Evolutionary conservation across 2,797 vertebrate species (phyloP).

Genomic region (Myripristis jacobus): DNA sequence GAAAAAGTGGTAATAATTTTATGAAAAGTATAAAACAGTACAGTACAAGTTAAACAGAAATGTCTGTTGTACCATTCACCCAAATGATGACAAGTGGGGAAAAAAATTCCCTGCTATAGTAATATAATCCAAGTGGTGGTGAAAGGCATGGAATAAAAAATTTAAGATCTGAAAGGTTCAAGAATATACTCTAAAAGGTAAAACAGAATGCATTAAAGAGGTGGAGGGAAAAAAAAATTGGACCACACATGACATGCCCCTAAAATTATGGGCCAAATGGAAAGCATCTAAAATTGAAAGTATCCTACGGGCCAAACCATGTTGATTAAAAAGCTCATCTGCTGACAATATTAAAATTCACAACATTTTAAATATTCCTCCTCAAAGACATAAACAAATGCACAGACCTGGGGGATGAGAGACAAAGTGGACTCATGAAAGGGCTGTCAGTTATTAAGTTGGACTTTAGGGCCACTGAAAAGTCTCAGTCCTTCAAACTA

Average conservation of each 20-base stretch:
- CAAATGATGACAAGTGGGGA: background rate
- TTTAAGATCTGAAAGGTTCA: background rate
- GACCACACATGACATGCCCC: no score
- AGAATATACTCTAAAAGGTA: background rate
- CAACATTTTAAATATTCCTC: slow-evolving; percentile 15
- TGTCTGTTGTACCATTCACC: background rate
- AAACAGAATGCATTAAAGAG: background rate
- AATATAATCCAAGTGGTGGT: background rate
- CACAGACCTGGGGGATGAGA: slow-evolving; percentile 28
- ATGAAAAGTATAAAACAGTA: no score
- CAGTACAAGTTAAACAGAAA: background rate
- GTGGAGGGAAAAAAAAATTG: no score
- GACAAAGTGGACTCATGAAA: slow-evolving; percentile 47
- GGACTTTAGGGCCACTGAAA: slow-evolving; percentile 66
- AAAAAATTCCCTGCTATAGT: background rate
- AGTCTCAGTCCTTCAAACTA: slow-evolving; percentile 63
- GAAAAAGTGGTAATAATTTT: background rate
- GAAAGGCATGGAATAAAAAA: background rate
- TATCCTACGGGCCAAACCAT: slow-evolving; percentile 1
- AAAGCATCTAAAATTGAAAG: background rate
- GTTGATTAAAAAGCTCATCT: background rate
- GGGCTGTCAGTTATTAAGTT: slow-evolving; percentile 65
- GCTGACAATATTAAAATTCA: slow-evolving; percentile 7
- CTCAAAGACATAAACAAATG: slow-evolving; percentile 28
- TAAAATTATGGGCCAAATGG: slow-evolving; percentile 6